Conservation (phyloP, 1,140 invertebrate species). For the Myzus persicae region DNA sequence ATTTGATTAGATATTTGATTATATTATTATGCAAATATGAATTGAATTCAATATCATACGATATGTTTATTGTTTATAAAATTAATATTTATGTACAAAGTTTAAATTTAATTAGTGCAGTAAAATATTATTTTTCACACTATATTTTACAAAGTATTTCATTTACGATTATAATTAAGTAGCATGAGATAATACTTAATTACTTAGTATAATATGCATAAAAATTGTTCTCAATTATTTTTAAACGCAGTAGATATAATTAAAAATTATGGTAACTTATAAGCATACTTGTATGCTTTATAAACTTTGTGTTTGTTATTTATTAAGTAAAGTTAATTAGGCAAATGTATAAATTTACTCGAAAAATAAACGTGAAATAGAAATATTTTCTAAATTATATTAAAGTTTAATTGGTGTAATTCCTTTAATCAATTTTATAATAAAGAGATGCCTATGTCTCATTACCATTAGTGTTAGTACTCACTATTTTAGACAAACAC, state of each 20-base stretch:
- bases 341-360: neutral
- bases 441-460: neutral
- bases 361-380: neutral
- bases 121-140: neutral
- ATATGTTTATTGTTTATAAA: neutral
- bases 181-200: neutral
- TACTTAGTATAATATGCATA: neutral
- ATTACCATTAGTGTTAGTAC: neutral
- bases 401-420: neutral
- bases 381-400: neutral
- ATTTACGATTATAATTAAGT: slow-evolving; percentile 7
- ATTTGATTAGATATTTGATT: neutral
- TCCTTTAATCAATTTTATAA: neutral
- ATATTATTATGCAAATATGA: neutral
- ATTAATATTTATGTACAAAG: neutral
- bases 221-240: neutral
- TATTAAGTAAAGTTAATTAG: neutral
- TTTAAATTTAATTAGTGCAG: neutral
- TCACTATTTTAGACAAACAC: neutral
- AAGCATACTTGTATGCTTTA: neutral
- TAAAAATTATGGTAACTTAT: neutral
- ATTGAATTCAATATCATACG: neutral
- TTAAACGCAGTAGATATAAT: neutral
- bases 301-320: neutral
- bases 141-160: neutral